Evolutionary conservation across 1,140 invertebrate species (phyloP), one percentile per base, ranked within the genome.

Genomic region (Teleopsis dalmanni): DNA sequence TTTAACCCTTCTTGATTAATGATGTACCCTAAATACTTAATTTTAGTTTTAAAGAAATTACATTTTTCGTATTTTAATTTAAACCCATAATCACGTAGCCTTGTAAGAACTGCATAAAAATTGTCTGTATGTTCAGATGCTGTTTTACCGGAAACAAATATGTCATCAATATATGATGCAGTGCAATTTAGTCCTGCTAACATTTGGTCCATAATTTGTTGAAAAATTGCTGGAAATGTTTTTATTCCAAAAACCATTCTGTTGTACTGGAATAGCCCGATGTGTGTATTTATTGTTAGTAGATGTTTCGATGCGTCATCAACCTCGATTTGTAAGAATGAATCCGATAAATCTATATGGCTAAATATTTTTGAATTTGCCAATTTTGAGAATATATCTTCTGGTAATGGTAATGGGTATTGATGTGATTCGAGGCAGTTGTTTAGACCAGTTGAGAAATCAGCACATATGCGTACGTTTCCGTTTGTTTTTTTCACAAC

Each of bases 341-440:
- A 45, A 11, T 45, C 41, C 6, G 50, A 47, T 33, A 48, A 36
- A 34, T 52, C 50, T 8, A 52, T 13, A 23, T 40, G 37, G 6
- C 19, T 40, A 40, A 40, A 36, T 36, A 9, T 6, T 18, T 9
- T 10, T 19, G n/a, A n/a, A n/a, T n/a, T n/a, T n/a, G n/a, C n/a
- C n/a, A n/a, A n/a, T n/a, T n/a, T n/a, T n/a, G n/a, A 36, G 14
- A 10, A 8, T 14, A 19, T 19, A 13, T 19, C 9, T 16, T 19
- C 21, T 36, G 35, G 35, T 10, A 5, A 13, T 6, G 35, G 14
- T 9, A 19, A 10, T 13, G 35, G 35, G n/a, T 36, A 36, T 36
- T 36, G 16, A 19, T 36, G 10, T 18, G 35, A 36, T 36, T n/a
- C n/a, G n/a, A n/a, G n/a, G n/a, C n/a, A n/a, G 21, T 18, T 18